Evolutionary conservation across 2,113 vertebrate species (phyloP), one percentile per base, ranked within the genome.

Genomic region (Crotalus helleri): DNA sequence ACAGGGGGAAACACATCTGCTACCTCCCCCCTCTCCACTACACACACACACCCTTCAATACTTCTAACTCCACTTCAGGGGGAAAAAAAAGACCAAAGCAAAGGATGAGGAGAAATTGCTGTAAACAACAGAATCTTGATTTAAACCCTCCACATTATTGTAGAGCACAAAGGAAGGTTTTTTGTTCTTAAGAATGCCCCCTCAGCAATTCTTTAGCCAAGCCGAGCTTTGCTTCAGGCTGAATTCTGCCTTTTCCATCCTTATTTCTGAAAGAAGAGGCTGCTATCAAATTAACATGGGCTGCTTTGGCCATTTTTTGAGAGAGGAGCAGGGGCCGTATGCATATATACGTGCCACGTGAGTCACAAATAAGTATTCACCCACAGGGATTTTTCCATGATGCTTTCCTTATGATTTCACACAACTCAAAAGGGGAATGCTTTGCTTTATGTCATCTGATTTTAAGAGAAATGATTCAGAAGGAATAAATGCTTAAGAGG

Each of bases 51-150:
- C n/a, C 0, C n/a, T n/a, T 33, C n/a, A 39, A 74, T 74, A 33
- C 5, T 74, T 74, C n/a, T 39, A 89, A 89, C 54, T 19, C 55
- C 26, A 19, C 26, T 46, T 46, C 21, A 26, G 29, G 29, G 29
- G n/a, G 4, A 15, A n/a, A n/a, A 39, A 24, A n/a, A 44, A 19
- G 11, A 26, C 54, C 92, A 91, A 0, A 24, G 55, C n/a, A 85
- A 90, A 90, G 5, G 24, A 44, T 24, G 24, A 92, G 6, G 21
- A 39, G 54, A 94, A 96, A 95, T 17, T 53, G 88, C 54, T 88
- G 24, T 44, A 95, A 94, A 69, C 9, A 93, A 59, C 0, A 93
- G 39, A 89, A 91, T 15, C 49, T 17, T 93, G 90, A 96, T 92
- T 89, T 4, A 90, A 94, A 23, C 5, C 55, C 12, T 55, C 86